Conservation (phyloP, 2,888 invertebrate species). For the Rhopalosiphum nymphaeae region DNA sequence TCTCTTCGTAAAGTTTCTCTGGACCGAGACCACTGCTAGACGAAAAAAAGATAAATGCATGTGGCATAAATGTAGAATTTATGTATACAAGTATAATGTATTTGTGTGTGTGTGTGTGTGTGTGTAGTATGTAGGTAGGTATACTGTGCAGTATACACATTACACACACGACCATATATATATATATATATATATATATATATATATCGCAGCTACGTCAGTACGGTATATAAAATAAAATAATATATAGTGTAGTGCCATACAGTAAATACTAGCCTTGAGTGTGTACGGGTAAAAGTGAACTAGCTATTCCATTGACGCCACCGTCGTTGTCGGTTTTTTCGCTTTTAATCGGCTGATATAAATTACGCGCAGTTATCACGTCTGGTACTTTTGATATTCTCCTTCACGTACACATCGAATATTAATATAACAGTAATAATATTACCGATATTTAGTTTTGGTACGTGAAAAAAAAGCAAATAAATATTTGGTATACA, state of each 20-base stretch:
- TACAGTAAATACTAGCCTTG: conserved; percentile 38
- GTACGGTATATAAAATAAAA: neutral
- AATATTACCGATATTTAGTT: neutral
- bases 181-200: no score
- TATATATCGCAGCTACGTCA: neutral
- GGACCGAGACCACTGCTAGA: neutral
- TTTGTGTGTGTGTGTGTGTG: neutral
- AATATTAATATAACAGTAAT: neutral
- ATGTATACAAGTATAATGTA: neutral
- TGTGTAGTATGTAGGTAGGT: neutral
- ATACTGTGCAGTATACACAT: neutral
- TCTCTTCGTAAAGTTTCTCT: conserved; percentile 47
- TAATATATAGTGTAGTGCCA: neutral
- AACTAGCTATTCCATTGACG: neutral
- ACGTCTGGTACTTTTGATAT: conserved; percentile 24
- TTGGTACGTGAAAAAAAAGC: neutral
- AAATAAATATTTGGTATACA: neutral
- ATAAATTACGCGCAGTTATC: conserved; percentile 29
- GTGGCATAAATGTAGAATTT: neutral
- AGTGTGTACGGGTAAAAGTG: conserved; percentile 59
- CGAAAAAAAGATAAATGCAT: conserved; percentile 8
- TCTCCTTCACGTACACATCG: no score
- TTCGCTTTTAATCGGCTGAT: conserved; percentile 42
- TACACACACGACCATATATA: neutral
- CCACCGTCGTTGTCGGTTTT: conserved; percentile 11